A percentile compares a stretch with the other conserved stretches of the same genome.
Conservation (phyloP, 1,140 invertebrate genomes). For the Megalonaias nervosa region DNA sequence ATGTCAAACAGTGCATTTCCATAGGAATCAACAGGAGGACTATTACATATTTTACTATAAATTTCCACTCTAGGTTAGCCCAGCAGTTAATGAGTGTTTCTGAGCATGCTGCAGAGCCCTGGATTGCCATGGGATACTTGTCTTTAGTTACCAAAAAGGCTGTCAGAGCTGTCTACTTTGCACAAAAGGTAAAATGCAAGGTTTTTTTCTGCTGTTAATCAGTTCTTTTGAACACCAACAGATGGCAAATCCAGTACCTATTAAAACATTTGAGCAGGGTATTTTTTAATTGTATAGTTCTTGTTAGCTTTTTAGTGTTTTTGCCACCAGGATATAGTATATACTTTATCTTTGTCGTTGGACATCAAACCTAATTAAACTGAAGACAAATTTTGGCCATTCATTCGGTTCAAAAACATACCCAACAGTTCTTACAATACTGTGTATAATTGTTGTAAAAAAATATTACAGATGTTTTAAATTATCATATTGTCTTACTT, state of each 20-base stretch:
- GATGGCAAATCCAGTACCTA: neutral
- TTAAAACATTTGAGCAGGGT: neutral
- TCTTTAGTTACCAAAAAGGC: conserved; percentile 73
- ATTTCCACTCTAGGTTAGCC: conserved; percentile 60
- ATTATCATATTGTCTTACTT: conserved; percentile 11
- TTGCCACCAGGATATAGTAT: no score
- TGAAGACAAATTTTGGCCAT: neutral
- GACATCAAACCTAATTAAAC: neutral
- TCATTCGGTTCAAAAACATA: neutral
- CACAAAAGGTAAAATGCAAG: conserved; percentile 72
- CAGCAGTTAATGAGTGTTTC: conserved; percentile 68
- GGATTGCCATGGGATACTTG: conserved; percentile 79
- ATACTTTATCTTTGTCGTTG: no score
- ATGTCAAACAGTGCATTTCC: no score
- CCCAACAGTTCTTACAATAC: neutral
- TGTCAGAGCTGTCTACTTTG: conserved; percentile 77
- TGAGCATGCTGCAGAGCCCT: conserved; percentile 75
- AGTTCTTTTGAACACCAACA: neutral
- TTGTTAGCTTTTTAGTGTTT: no score
- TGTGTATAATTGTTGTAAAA: neutral
- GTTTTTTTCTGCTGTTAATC: neutral
- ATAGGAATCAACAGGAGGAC: no score
- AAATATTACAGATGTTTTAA: conserved; percentile 1
- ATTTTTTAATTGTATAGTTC: neutral
- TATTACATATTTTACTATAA: no score